A percentile compares a stretch with the other conserved stretches of the same genome.
These are phyloP conservation scores for Cacoxenus indagator DNA, from an alignment of 2,888 invertebrate genomes.

Conservation along the genomic window DNA sequence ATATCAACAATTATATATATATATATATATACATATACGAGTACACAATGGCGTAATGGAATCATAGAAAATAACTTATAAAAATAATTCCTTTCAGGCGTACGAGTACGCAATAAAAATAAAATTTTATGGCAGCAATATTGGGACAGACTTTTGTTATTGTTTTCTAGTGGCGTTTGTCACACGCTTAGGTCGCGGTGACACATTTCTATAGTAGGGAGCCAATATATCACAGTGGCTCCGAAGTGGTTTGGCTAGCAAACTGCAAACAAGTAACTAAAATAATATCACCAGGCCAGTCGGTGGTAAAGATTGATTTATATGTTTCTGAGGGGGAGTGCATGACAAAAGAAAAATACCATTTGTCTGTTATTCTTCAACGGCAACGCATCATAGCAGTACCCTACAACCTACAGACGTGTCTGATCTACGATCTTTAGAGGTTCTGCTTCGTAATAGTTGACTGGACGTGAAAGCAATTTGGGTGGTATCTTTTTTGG, in stretches of 20 bases:
- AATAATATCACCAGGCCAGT: too few species aligned
- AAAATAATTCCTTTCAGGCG: background rate
- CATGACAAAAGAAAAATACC: too few species aligned
- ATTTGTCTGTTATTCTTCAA: too few species aligned
- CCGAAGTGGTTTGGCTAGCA: too few species aligned
- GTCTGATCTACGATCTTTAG: constrained; percentile 55
- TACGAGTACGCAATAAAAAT: background rate
- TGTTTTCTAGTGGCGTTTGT: too few species aligned
- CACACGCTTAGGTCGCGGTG: too few species aligned
- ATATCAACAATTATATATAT: background rate
- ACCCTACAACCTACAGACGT: constrained; percentile 48
- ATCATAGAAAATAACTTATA: background rate
- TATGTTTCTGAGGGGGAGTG: too few species aligned
- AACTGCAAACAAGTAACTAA: too few species aligned
- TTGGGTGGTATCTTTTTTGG: constrained; percentile 68
- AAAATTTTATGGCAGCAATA: background rate
- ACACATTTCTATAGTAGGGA: too few species aligned
- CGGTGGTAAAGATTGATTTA: too few species aligned
- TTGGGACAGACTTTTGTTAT: background rate
- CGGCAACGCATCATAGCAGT: background rate
- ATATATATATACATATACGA: background rate
- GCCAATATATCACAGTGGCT: too few species aligned
- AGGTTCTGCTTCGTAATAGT: constrained; percentile 62
- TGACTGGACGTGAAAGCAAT: constrained; percentile 69
- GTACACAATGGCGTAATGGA: background rate